Percentiles rank a stretch among this genome's conserved stretches.
Evolutionary conservation across 2,797 vertebrate genomes (phyloP).

Genomic region (Aplochiton taeniatus): DNA sequence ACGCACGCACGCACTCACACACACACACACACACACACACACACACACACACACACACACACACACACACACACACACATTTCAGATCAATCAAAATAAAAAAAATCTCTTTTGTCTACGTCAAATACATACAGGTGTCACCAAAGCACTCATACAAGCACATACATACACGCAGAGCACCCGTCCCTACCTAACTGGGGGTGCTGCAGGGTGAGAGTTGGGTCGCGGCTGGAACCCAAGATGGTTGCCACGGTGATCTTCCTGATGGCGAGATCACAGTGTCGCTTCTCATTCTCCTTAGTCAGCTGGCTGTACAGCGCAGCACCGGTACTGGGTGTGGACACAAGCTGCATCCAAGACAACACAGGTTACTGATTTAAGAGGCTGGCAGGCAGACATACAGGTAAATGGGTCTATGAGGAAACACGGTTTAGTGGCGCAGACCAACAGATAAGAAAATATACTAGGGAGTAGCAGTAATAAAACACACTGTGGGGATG

Average conservation of each 20-base stretch:
- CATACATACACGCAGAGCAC: background rate
- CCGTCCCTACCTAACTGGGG: constrained; percentile 64
- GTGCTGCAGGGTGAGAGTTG: constrained; percentile 66
- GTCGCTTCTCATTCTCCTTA: constrained; percentile 64
- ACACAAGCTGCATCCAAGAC: constrained; percentile 66
- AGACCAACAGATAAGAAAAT: background rate
- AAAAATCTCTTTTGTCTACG: no score
- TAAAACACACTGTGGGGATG: no score
- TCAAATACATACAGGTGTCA: background rate
- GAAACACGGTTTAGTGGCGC: background rate
- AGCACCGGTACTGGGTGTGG: constrained; percentile 68
- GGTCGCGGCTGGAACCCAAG: constrained; percentile 60
- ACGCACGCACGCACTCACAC: constrained; percentile 1
- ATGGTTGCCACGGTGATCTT: constrained; percentile 71
- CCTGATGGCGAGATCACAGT: constrained; percentile 71
- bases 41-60: constrained; percentile 9
- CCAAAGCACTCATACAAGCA: background rate
- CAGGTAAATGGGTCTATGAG: background rate
- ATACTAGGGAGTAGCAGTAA: background rate
- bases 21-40: constrained; percentile 11
- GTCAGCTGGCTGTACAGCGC: constrained; percentile 72
- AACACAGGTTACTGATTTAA: constrained; percentile 7
- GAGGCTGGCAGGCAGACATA: background rate
- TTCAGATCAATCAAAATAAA: no score
- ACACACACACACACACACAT: constrained; percentile 6